Conservation (phyloP, 2,888 invertebrate genomes). For the Drosophila acutilabella region DNA sequence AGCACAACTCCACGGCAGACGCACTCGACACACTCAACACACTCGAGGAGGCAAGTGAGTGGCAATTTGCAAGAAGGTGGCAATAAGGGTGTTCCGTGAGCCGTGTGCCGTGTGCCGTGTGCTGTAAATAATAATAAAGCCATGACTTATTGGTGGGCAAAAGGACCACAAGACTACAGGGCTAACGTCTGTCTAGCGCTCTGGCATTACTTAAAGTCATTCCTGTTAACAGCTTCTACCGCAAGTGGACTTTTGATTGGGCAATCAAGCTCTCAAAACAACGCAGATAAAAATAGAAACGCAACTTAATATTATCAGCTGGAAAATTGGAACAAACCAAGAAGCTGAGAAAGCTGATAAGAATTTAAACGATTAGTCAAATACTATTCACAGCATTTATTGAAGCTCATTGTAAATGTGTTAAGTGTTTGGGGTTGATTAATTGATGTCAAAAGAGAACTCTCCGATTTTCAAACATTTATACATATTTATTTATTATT, state of each 20-base stretch:
- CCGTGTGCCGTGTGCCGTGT: not conserved
- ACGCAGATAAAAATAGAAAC: not conserved
- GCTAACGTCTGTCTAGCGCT: slow-evolving; percentile 5
- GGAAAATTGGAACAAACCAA: not conserved
- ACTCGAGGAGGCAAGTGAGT: slow-evolving; percentile 17
- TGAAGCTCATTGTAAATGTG: too few species aligned
- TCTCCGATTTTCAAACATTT: too few species aligned
- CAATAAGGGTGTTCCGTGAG: not conserved
- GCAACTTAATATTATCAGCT: not conserved
- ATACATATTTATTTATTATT: too few species aligned
- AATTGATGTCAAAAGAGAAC: too few species aligned
- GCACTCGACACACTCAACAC: slow-evolving; percentile 23
- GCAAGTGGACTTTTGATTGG: slow-evolving; percentile 53
- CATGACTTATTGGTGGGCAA: slow-evolving; percentile 61
- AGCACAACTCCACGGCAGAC: slow-evolving; percentile 18
- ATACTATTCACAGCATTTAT: not conserved
- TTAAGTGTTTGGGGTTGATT: too few species aligned
- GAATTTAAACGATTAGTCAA: not conserved
- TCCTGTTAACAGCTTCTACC: slow-evolving; percentile 53
- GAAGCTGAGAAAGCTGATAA: not conserved
- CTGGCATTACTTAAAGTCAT: slow-evolving; percentile 36
- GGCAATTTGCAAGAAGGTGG: slow-evolving; percentile 4
- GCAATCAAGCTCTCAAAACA: slow-evolving; percentile 5
- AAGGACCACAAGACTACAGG: slow-evolving; percentile 7
- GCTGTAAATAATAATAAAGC: slow-evolving; percentile 71